Evolutionary conservation across 2,113 vertebrate genomes (phyloP), one percentile per base, ranked within the genome.

Genomic region (Oreochromis niloticus): DNA sequence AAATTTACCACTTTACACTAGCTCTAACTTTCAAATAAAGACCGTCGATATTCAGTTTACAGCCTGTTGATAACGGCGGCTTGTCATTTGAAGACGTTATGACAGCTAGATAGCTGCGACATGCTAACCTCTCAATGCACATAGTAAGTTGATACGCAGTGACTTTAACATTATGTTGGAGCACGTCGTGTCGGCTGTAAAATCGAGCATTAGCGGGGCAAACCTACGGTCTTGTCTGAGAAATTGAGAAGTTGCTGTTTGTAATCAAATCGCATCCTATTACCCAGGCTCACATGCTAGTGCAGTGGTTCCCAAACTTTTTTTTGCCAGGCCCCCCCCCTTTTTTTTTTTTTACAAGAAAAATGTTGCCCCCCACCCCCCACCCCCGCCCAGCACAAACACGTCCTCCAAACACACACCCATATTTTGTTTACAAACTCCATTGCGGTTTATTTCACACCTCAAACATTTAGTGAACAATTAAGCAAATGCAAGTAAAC

Each of bases 51-150:
- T 63, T 4, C 14, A 9, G 6, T 32, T 30, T 36, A 19, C 6
- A 81, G 85, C 85, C 88, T 87, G 85, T 87, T 87, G 85, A 90
- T 17, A 34, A 16, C 57, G 8, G 30, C 16, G 17, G 9, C 8
- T 10, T 55, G 54, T 54, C 4, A 32, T 61, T 6, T 66, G 16
- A 16, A 34, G 54, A n/a, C 4, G n/a, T n/a, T 9, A n/a, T 52
- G 50, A 52, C 50, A 52, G 4, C 50, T 52, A 17, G 30, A 16
- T 61, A 32, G 57, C 7, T 32, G 27, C 7, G 6, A 13, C 13
- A 30, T 61, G 57, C 57, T 61, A 59, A 57, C 56, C 12, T 12
- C 13, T 3, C 7, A 50, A 50, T 52, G 50, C 19, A 4, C 50
- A n/a, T 9, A 54, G 5, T 48, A 14, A 7, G 52, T 10, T 54